These are phyloP conservation scores for Astreopora myriophthalma DNA, from an alignment of 64 coral and sea anemone genomes.

Conservation along the genomic window DNA sequence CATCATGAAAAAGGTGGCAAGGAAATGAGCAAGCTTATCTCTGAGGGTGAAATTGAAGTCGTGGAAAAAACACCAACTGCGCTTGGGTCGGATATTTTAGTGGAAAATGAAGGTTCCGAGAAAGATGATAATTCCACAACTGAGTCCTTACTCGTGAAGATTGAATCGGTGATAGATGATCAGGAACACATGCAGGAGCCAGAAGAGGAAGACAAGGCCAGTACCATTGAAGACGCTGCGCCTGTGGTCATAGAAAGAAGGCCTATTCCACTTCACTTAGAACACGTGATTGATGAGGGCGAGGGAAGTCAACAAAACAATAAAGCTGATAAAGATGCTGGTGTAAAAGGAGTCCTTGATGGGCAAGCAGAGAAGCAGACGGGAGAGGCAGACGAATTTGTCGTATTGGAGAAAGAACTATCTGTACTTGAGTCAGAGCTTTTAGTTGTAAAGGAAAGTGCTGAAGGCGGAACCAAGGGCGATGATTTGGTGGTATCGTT, in stretches of 20 bases:
- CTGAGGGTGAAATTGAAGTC: not conserved
- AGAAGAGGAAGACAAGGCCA: not conserved
- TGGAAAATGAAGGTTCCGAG: not conserved
- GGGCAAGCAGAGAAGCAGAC: not conserved
- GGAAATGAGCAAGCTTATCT: not conserved
- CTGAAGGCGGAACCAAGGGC: not conserved
- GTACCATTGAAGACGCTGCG: not conserved
- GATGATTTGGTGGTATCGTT: not conserved
- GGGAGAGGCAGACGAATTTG: not conserved
- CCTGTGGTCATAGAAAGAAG: not conserved
- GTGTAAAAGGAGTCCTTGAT: not conserved
- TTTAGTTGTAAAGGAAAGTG: not conserved
- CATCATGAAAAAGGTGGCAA: not conserved
- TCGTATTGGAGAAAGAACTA: not conserved
- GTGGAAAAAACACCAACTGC: not conserved
- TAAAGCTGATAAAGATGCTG: not conserved
- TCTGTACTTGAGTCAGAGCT: not conserved
- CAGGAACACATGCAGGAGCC: not conserved
- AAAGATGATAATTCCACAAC: not conserved
- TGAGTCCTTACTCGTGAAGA: constrained; percentile 7
- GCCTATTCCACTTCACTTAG: not conserved
- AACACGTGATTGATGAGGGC: not conserved
- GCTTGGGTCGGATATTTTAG: not conserved
- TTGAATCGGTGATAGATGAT: not conserved
- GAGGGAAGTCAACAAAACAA: not conserved